phyloP scores from a whole-genome alignment of 2,113 vertebrate genomes.

The Sterna hirundo region DNA sequence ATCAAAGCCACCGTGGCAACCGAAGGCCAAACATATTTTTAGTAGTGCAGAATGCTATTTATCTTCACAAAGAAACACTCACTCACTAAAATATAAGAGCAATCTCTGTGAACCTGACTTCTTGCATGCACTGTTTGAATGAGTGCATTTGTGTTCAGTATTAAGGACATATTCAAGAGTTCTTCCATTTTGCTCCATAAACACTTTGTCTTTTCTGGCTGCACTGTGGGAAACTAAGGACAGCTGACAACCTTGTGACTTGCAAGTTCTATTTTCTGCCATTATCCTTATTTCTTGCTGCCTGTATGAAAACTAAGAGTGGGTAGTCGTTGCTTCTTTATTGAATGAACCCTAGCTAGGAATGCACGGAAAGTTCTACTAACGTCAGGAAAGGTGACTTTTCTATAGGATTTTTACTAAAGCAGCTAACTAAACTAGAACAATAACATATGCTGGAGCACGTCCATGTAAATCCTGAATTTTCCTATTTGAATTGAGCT shows the following conservation, averaged over 20 bases:
- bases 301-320: background rate
- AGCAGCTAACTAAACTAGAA: conserved; percentile 3
- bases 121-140: background rate
- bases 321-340: background rate
- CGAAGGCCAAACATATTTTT: background rate
- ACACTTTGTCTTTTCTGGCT: background rate
- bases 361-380: background rate
- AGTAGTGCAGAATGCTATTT: background rate
- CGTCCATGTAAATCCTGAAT: conserved; percentile 28
- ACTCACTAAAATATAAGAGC: conserved; percentile 3
- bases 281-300: background rate
- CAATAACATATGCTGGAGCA: conserved; percentile 32
- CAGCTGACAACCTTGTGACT: background rate
- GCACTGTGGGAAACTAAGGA: background rate
- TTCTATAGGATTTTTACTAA: background rate
- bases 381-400: background rate
- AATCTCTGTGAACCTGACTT: background rate
- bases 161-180: background rate
- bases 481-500: conserved; percentile 45
- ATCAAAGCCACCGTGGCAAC: background rate
- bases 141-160: background rate
- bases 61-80: background rate
- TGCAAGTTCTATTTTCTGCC: background rate
- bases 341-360: background rate
- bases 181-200: background rate